Percentiles rank a stretch among this genome's conserved stretches.
Conservation (phyloP, 2,797 vertebrate genomes). For the Ptychobarbus kaznakovi region DNA sequence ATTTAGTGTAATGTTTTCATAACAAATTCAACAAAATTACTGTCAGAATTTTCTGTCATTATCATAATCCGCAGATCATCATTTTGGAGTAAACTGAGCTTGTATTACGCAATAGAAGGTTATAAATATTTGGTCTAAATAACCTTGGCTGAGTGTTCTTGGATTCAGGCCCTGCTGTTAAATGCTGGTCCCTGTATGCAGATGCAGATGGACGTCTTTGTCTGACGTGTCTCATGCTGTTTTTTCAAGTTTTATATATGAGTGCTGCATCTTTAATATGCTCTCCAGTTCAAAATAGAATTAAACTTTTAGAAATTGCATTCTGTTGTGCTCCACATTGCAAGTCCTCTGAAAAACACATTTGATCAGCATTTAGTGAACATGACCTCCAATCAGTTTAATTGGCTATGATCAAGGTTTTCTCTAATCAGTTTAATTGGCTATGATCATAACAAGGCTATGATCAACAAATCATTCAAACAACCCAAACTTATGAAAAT, state of each 20-base stretch:
- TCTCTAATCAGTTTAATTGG: neutral
- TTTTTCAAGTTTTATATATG: neutral
- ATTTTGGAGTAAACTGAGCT: neutral
- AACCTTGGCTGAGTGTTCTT: neutral
- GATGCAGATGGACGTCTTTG: neutral
- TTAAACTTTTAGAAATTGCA: neutral
- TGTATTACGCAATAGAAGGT: conserved; percentile 1
- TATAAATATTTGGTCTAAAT: conserved; percentile 5
- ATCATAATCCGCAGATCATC: neutral
- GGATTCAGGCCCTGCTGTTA: neutral
- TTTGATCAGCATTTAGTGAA: neutral
- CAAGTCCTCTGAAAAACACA: neutral
- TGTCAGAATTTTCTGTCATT: neutral
- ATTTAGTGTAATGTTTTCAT: neutral
- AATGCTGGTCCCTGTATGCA: neutral
- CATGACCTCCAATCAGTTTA: neutral
- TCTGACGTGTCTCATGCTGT: neutral
- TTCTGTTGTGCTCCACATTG: neutral
- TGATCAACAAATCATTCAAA: conserved; percentile 1
- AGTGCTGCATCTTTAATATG: neutral
- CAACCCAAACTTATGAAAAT: neutral
- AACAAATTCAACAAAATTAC: neutral
- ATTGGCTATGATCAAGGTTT: no score
- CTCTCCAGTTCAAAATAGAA: neutral
- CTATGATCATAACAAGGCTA: neutral